Evolutionary conservation across 2,888 invertebrate genomes (phyloP).

Genomic region (Neuroscelio doddi): DNA sequence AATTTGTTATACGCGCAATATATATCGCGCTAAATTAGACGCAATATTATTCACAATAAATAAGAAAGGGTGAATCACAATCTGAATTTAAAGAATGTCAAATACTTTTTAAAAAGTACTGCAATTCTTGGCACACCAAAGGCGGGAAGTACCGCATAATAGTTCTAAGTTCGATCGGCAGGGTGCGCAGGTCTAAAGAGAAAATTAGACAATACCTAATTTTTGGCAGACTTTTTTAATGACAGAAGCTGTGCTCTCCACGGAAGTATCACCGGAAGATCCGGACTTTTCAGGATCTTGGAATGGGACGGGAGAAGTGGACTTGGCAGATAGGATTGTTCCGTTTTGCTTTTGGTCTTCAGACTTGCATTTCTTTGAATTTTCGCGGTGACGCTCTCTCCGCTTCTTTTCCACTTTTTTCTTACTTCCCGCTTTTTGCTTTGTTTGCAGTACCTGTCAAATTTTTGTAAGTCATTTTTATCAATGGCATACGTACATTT

Average conservation of each 20-base stretch:
- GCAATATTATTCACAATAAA: no score
- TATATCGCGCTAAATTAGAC: no score
- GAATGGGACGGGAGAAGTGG: slow-evolving; percentile 22
- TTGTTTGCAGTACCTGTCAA: slow-evolving; percentile 15
- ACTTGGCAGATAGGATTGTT: slow-evolving; percentile 15
- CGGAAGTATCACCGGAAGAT: slow-evolving; percentile 15
- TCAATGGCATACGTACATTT: no score
- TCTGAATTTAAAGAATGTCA: no score
- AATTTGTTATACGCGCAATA: no score
- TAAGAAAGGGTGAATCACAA: no score
- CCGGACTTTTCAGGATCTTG: slow-evolving; percentile 2
- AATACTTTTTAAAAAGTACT: no score
- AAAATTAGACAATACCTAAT: slow-evolving; percentile 7
- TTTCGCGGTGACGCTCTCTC: background rate
- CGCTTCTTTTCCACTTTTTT: background rate
- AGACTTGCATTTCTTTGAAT: slow-evolving; percentile 15
- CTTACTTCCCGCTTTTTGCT: slow-evolving; percentile 9
- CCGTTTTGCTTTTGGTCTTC: slow-evolving; percentile 11
- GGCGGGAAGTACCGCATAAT: no score
- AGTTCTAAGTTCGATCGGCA: no score
- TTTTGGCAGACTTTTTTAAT: slow-evolving; percentile 1
- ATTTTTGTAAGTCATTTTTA: no score
- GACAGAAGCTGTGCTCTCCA: background rate
- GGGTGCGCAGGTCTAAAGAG: no score
- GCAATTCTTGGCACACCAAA: no score